Base-by-base conservation (phyloP, 2,888 invertebrate species). In the Dynastes grantii region DNA sequence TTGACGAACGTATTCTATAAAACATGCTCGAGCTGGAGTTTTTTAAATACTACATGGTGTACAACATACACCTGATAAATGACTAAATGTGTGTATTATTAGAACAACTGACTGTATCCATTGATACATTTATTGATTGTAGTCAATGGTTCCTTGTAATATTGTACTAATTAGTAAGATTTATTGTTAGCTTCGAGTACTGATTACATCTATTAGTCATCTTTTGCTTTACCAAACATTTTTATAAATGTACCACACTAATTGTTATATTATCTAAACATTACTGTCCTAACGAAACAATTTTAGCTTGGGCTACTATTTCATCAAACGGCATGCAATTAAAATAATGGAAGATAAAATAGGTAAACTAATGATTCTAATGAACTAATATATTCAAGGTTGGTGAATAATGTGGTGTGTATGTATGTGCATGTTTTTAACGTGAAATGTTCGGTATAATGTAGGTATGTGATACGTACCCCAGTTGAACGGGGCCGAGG, bases 401-500 rank as follows among this genome's bases (percentile, higher is more conserved):
- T 45, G 45, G 8, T 45, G 45, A 45, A 45, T 45, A 11, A 45
- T 45, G 45, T 2, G 45, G 45, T 45, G 22, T 63, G 63, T 32
- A 32, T 63, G 11, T 63, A 63, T 16, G 27, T 63, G 63, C 27
- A 63, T 63, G 29, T 29, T 11, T n/a, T 13, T 63, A 13, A 32
- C 27, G 58, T 73, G 53, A 53, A 16, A 53, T 70, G 51, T 70
- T 70, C 53, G 49, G 29, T 70, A 58, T 58, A 58, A 73, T 73
- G 73, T 73, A 73, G 29, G 27, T 45, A 73, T 73, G 73, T 89
- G 87, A 93, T 94, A 96, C 96, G 92, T 96, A 97, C 96, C 97
- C 97, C 91, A 97, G 93, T 91, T 97, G 97, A 90, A 97, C 96
- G 90, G 96, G 96, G 91, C 96, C 96, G 91, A 95, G 92, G 88